Conservation (phyloP, 2,113 vertebrate genomes). For the Leiothrix lutea region DNA sequence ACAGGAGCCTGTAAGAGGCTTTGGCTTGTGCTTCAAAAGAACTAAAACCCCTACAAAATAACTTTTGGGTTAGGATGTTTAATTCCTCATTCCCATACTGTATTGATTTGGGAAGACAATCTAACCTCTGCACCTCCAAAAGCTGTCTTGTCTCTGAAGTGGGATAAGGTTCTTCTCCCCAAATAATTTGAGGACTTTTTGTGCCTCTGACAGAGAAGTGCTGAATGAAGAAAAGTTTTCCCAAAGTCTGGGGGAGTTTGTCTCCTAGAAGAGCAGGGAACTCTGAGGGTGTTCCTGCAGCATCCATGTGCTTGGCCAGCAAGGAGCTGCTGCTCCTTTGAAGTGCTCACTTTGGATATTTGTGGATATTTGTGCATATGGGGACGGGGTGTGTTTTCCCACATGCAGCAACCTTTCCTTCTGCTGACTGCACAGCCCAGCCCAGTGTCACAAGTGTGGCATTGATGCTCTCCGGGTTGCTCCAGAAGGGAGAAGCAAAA, state of each 20-base stretch:
- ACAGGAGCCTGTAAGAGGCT: neutral
- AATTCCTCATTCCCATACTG: neutral
- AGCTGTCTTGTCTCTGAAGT: neutral
- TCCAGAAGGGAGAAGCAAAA: neutral
- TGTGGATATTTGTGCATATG: neutral
- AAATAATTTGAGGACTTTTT: neutral
- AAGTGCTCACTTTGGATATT: neutral
- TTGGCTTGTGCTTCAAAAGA: slow-evolving; percentile 4
- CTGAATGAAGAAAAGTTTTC: neutral
- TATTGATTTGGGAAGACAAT: neutral
- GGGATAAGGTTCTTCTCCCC: neutral
- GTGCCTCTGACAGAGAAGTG: neutral
- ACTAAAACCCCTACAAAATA: neutral
- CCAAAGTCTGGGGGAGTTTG: neutral
- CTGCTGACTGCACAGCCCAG: neutral
- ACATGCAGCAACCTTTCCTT: neutral
- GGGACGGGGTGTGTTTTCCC: neutral
- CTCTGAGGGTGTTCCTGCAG: neutral
- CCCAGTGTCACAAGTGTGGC: neutral
- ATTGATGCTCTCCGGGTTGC: neutral
- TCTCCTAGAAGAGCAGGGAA: neutral
- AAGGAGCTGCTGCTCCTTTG: neutral
- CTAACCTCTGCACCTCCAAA: neutral
- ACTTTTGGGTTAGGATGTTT: neutral
- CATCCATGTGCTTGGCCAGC: neutral